Evolutionary conservation across 2,113 vertebrate genomes (phyloP).

Genomic region (Cettia cetti): DNA sequence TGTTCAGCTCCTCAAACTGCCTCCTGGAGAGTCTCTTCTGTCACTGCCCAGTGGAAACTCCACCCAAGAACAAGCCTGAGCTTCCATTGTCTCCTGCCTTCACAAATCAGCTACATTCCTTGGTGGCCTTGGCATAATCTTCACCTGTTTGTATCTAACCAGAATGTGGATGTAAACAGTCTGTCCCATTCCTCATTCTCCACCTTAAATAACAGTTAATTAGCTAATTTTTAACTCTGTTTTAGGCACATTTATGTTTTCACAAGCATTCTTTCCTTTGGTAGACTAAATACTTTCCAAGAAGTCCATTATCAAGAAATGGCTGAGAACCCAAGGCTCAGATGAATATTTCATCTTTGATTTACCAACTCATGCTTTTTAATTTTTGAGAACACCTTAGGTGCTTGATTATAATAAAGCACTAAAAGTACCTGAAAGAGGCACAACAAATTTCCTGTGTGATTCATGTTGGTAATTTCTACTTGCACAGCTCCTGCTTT

Average conservation of each 20-base stretch:
- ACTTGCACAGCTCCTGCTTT: background rate
- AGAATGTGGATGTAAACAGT: background rate
- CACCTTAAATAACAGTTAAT: background rate
- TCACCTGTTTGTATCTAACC: background rate
- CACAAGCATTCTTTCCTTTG: background rate
- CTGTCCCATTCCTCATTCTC: background rate
- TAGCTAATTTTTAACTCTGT: background rate
- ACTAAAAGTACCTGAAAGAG: background rate
- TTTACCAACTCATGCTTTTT: background rate
- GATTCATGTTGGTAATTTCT: background rate
- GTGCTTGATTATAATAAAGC: background rate
- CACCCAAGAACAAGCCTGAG: accelerated
- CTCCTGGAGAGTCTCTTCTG: background rate
- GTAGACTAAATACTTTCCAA: background rate
- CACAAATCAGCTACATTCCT: background rate
- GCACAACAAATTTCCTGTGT: background rate
- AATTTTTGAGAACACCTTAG: background rate
- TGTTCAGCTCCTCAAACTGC: background rate
- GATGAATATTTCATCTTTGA: background rate
- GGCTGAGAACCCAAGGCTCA: background rate
- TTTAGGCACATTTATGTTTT: background rate
- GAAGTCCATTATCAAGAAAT: background rate
- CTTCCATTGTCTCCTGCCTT: background rate
- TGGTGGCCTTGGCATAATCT: background rate
- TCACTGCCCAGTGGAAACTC: background rate